phyloP scores from a whole-genome alignment of 2,113 vertebrate genomes.

The Engraulis encrasicolus region DNA sequence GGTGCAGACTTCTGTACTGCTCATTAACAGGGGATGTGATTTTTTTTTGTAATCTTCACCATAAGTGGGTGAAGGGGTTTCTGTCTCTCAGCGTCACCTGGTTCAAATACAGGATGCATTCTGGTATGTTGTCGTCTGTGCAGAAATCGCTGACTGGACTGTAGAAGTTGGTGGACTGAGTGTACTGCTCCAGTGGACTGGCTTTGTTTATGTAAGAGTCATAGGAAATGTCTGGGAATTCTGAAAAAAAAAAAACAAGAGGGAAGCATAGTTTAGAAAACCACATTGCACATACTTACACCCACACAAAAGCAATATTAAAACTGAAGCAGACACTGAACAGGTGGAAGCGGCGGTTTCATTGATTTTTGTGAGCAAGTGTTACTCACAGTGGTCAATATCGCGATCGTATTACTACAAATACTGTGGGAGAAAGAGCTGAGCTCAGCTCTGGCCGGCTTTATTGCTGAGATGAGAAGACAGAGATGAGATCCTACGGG shows the following conservation, averaged over 20 bases:
- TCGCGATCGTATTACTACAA: too few species aligned
- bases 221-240: constrained; percentile 74
- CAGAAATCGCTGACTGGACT: constrained; percentile 84
- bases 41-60: too few species aligned
- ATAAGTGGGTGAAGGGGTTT: too few species aligned
- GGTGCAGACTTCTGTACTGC: too few species aligned
- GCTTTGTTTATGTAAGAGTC: constrained; percentile 78
- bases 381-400: too few species aligned
- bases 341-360: too few species aligned
- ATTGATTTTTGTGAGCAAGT: too few species aligned
- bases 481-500: too few species aligned
- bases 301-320: neutral
- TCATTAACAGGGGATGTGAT: too few species aligned
- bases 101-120: constrained; percentile 88
- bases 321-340: neutral
- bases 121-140: constrained; percentile 89
- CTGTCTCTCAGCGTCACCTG: constrained; percentile 77
- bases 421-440: too few species aligned
- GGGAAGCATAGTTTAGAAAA: neutral
- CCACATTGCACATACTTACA: neutral
- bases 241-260: constrained; percentile 63
- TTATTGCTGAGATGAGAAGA: too few species aligned
- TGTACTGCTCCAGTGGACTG: constrained; percentile 76
- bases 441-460: too few species aligned
- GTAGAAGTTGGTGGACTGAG: constrained; percentile 74